These are phyloP conservation scores for Orchestia grillus DNA, from an alignment of 1,140 invertebrate genomes.

Conservation along the genomic window DNA sequence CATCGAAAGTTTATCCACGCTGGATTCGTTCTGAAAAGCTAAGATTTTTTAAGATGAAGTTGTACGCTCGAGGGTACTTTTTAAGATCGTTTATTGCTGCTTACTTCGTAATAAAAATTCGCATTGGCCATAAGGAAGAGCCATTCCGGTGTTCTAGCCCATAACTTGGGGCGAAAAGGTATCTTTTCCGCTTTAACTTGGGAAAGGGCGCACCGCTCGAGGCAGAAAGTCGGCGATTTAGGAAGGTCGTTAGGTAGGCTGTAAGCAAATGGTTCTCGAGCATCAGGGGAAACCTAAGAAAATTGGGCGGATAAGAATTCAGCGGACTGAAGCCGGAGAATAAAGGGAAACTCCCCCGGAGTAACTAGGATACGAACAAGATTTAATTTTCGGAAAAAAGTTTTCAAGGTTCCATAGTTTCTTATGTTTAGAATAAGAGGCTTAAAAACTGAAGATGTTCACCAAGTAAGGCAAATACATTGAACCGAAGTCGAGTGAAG, in stretches of 20 bases:
- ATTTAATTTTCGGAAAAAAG: not conserved
- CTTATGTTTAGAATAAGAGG: not conserved
- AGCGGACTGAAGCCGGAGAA: not conserved
- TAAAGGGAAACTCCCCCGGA: not conserved
- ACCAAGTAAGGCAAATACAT: not conserved
- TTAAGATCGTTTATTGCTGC: slow-evolving; percentile 44
- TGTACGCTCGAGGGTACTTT: not conserved
- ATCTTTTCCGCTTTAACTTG: not conserved
- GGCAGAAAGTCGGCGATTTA: slow-evolving; percentile 23
- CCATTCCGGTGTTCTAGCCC: not conserved
- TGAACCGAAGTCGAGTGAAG: not conserved
- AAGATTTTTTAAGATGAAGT: not conserved
- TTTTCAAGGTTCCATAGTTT: not conserved
- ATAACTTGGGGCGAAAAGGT: slow-evolving; percentile 46
- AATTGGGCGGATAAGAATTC: not conserved
- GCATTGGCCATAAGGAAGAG: slow-evolving; percentile 34
- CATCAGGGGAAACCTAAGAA: not conserved
- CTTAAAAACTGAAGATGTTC: not conserved
- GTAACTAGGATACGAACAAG: not conserved
- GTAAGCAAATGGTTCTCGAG: slow-evolving; percentile 37
- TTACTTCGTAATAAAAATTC: slow-evolving; percentile 41
- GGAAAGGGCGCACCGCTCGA: not conserved
- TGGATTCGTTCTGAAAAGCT: not conserved
- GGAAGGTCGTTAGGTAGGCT: slow-evolving; percentile 44
- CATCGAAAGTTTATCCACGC: not conserved